Evolutionary conservation across 1,140 invertebrate genomes (phyloP).

Genomic region (Chionoecetes opilio): DNA sequence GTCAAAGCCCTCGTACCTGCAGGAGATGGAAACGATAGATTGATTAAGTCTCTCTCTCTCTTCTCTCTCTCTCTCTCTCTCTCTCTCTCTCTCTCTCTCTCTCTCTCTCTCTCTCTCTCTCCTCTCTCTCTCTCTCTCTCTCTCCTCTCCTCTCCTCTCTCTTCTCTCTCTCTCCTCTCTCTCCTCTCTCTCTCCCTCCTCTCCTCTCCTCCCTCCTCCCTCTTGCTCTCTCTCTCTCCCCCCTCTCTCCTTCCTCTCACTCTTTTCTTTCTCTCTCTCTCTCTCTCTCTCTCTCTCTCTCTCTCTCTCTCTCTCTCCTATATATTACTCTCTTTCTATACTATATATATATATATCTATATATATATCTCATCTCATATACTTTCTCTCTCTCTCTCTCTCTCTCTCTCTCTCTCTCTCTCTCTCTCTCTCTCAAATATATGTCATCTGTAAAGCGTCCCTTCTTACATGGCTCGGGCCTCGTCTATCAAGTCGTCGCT

Average conservation of each 20-base stretch:
- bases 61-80: neutral
- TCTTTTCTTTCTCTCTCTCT: neutral
- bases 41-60: too few species aligned
- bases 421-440: neutral
- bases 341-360: too few species aligned
- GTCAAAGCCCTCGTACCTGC: constrained; percentile 64
- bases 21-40: neutral
- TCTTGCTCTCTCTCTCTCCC: neutral
- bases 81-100: too few species aligned
- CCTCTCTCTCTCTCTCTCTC: neutral
- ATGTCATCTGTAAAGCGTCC: neutral
- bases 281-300: neutral
- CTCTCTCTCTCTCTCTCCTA: neutral
- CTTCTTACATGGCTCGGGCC: neutral
- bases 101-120: too few species aligned
- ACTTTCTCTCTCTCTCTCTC: neutral
- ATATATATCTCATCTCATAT: too few species aligned
- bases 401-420: neutral
- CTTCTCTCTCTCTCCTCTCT: neutral
- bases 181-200: neutral
- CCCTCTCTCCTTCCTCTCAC: too few species aligned
- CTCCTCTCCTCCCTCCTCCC: neutral
- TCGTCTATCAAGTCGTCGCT: neutral
- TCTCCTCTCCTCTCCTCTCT: neutral
- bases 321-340: too few species aligned